Base-by-base conservation (phyloP, 1,140 invertebrate species). In the Bradysia coprophila region DNA sequence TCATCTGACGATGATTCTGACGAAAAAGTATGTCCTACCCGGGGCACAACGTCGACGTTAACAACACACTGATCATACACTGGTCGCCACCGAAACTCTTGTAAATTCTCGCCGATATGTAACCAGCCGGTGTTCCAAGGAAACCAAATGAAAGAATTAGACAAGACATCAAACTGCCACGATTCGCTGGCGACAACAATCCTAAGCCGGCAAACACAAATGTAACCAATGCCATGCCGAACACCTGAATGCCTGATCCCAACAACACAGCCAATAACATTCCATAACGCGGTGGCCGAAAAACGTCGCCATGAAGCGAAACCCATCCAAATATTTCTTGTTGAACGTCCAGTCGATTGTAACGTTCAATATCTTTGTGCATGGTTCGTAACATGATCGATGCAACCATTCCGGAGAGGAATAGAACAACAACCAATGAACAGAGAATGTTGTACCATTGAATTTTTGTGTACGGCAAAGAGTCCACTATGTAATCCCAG, bases 301-400 rank as follows among this genome's bases (percentile, higher is more conserved):
- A 95, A 1, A 94, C 88, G 64, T 95, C 90, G 10, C 90, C 91
- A 56, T 95, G 90, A 2, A 95, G 89, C 32, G 98, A 65, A 66
- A 98, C 98, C 95, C 95, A 98, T 18, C 95, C 94, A 69, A 97
- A 98, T 62, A 98, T 93, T 66, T 98, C 95, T 68, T 77, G 73
- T 11, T 92, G 92, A 71, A 98, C 94, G 55, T 90, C 86, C 71
- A 89, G 89, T 69, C 89, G 93, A 69, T 98, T 98, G 58, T 98
- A 98, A 56, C 95, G 70, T 15, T 93, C 93, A 55, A 98, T 98
- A 66, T 99, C 95, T 65, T 96, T 95, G 59, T 98, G 93, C 23
- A 99, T 65, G 15, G 94, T 98, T 44, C 95, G 72, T 41, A 99
- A 64, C 61, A 99, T 75, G 53, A 98, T 98, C 93, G 98, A 98